Base-by-base conservation (phyloP, 2,113 vertebrate species). In the Trematocara macrostoma region DNA sequence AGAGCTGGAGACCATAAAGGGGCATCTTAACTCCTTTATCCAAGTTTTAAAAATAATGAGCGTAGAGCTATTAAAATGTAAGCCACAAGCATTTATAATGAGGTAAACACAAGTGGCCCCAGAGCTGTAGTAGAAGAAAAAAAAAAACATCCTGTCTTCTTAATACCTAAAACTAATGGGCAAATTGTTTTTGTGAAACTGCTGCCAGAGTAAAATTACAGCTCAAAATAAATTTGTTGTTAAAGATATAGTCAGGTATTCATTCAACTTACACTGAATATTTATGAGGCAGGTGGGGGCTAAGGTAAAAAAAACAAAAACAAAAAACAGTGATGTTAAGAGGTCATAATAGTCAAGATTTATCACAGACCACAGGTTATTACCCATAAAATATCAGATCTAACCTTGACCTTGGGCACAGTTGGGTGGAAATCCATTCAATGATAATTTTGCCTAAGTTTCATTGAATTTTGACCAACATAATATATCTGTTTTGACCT, bases 111-210 rank as follows among this genome's bases (percentile, higher is more conserved):
- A 81, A 89, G 74, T 71, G 49, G 67, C 74, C 82, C 35, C 49
- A 78, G 45, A 91, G 86, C 61, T 76, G 74, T 34, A 61, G 78
- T 38, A 49, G 31, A 34, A 59, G 31, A 59, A 31, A 51, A 49
- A 81, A 80, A 79, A 42, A 84, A 51, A 3, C 51, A 55, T 5
- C 59, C 53, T 86, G 69, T 26, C 45, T 88, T 79, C 81, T 86
- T 91, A 86, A 89, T 91, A 89, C 45, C 79, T 81, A 61, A 85
- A 69, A 87, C 79, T 87, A 92, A 92, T 84, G 61, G 71, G 84
- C 26, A 83, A 89, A 87, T 86, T 83, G 78, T 87, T 91, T 91
- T 71, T 26, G 47, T 55, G 83, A 89, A 82, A 83, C 84, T 88
- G 84, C 84, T 82, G 67, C 69, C 85, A 40, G 51, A 76, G 78